Evolutionary conservation across 2,113 vertebrate species (phyloP), one percentile per base, ranked within the genome.

Genomic region (Verasper variegatus): DNA sequence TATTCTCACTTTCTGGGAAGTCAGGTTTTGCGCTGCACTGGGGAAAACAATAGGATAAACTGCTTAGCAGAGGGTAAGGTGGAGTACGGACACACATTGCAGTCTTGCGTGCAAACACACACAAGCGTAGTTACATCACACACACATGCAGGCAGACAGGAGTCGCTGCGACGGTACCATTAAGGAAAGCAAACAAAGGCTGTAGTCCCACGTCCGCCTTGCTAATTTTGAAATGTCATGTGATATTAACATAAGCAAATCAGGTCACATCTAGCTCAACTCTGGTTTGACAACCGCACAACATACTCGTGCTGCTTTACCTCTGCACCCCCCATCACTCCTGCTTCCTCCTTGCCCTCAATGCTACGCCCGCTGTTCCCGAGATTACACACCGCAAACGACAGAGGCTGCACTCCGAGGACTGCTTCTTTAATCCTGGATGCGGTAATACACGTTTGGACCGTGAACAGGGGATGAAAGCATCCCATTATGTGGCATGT

Each of bases 241-340:
- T 83, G 83, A 76, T 82, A 78, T 88, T 86, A 90, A 75, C 63
- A 57, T 82, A 72, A 57, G 73, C 59, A 78, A 87, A 89, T 92
- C 90, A 85, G 80, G 78, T 87, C 86, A 78, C 71, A 90, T 91
- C 70, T 82, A 73, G 21, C 86, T 91, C 85, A 92, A 81, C 67
- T 83, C 26, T 37, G 58, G 13, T 80, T 71, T 85, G 91, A 92
- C 89, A 90, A 61, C 56, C 13, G 67, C 76, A 76, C 74, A 78
- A 87, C 70, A 68, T 83, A 60, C 79, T 35, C 35, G 60, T 31
- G 63, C 65, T 31, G 71, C 68, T 82, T 79, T 81, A 79, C 37
- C 58, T 80, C 57, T 74, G 64, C 58, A 52, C 61, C 5, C 5
- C 68, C 58, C 65, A 23, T n/a, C 79, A 65, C 11, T 40, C 52